Conservation (phyloP, 2,113 vertebrate species). For the Ploceus nigricollis region DNA sequence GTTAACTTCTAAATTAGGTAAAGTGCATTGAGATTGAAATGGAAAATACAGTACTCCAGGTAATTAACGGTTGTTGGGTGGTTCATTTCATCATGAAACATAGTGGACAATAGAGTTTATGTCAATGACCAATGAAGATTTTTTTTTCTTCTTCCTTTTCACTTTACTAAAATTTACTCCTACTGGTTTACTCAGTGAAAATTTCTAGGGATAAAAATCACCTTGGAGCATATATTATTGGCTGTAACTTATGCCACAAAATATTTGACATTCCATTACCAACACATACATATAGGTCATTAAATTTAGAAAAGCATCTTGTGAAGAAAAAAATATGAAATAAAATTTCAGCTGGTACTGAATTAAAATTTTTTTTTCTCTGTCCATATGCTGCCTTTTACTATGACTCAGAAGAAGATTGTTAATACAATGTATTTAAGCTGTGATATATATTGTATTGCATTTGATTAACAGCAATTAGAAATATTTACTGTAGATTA, state of each 20-base stretch:
- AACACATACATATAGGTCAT: neutral
- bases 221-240: neutral
- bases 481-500: neutral
- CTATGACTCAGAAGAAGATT: neutral
- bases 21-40: neutral
- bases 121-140: neutral
- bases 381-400: neutral
- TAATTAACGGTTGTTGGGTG: neutral
- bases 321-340: neutral
- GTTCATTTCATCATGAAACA: neutral
- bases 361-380: neutral
- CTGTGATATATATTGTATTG: neutral
- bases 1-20: neutral
- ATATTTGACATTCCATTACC: neutral
- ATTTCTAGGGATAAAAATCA: neutral
- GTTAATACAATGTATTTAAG: neutral
- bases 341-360: neutral
- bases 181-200: neutral
- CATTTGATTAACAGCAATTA: neutral
- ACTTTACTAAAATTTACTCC: neutral
- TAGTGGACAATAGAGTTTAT: neutral
- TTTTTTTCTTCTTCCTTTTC: neutral
- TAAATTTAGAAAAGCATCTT: neutral
- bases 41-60: neutral
- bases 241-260: neutral